These are phyloP conservation scores for Turritopsis dohrnii DNA, from an alignment of 30 jellyfish, hydroid and myxozoan genomes.

Conservation along the genomic window DNA sequence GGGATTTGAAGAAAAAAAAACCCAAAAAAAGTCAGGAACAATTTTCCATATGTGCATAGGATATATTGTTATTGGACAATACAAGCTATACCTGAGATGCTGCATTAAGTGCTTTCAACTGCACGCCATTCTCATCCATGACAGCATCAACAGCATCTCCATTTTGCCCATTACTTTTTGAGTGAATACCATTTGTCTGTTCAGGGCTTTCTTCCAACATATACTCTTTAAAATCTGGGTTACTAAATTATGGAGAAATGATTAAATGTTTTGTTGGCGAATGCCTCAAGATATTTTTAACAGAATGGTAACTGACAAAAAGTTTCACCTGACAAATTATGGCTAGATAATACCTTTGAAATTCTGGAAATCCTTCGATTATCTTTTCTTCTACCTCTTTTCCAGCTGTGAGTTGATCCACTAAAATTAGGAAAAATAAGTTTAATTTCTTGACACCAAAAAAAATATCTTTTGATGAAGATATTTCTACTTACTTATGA, in stretches of 20 bases:
- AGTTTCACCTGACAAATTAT: background rate
- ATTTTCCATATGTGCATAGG: too few species aligned
- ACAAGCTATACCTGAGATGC: background rate
- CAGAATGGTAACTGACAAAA: too few species aligned
- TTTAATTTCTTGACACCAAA: background rate
- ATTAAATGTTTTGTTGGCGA: too few species aligned
- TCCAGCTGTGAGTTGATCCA: constrained; percentile 50
- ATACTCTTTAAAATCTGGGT: background rate
- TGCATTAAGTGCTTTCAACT: background rate
- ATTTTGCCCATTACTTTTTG: background rate
- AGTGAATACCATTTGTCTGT: background rate
- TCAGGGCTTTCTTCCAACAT: background rate
- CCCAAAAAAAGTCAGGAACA: too few species aligned
- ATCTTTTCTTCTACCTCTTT: constrained; percentile 37
- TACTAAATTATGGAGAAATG: background rate
- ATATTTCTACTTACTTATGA: constrained; percentile 37
- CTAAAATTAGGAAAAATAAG: constrained; percentile 13
- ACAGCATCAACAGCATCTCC: background rate
- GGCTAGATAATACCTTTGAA: constrained; percentile 4
- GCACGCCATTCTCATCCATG: background rate
- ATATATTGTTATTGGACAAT: too few species aligned
- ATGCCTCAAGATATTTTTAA: too few species aligned
- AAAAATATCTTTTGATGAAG: background rate
- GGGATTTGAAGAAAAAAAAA: background rate
- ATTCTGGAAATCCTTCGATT: constrained; percentile 17